Evolutionary conservation across 2,113 vertebrate species (phyloP).

Genomic region (Oriolus oriolus): DNA sequence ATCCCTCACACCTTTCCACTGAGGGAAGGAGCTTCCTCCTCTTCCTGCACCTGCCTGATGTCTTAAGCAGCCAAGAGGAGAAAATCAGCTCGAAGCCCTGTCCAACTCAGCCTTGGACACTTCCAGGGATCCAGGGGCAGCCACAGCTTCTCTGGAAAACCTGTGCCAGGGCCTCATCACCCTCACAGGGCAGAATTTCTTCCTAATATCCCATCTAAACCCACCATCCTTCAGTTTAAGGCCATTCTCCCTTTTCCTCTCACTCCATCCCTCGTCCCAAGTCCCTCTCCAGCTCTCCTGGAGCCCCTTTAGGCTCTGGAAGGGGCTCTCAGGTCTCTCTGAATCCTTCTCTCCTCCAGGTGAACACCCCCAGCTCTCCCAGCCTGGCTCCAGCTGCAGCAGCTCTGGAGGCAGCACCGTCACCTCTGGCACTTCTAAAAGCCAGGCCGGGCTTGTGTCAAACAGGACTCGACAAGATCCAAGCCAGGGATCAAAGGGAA

Average conservation of each 20-base stretch:
- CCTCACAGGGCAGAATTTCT: fast-evolving
- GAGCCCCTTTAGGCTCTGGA: not conserved
- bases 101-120: not conserved
- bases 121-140: not conserved
- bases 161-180: not conserved
- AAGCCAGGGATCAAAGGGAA: not conserved
- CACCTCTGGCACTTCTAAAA: not conserved
- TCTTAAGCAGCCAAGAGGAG: not conserved
- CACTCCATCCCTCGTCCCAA: fast-evolving
- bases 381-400: not conserved
- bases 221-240: too few species aligned
- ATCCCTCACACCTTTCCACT: fast-evolving
- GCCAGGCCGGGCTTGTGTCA: not conserved
- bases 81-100: not conserved
- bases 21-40: not conserved
- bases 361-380: not conserved
- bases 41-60: not conserved
- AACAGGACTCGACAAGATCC: not conserved
- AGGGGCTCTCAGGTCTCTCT: not conserved
- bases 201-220: not conserved
- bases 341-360: not conserved
- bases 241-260: not conserved
- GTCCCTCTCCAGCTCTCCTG: not conserved
- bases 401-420: not conserved
- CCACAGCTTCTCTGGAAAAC: not conserved